A percentile compares a stretch with the other conserved stretches of the same genome.
These are phyloP conservation scores for Phoeniculus purpureus DNA, from an alignment of 2,797 vertebrate species.

Conservation along the genomic window DNA sequence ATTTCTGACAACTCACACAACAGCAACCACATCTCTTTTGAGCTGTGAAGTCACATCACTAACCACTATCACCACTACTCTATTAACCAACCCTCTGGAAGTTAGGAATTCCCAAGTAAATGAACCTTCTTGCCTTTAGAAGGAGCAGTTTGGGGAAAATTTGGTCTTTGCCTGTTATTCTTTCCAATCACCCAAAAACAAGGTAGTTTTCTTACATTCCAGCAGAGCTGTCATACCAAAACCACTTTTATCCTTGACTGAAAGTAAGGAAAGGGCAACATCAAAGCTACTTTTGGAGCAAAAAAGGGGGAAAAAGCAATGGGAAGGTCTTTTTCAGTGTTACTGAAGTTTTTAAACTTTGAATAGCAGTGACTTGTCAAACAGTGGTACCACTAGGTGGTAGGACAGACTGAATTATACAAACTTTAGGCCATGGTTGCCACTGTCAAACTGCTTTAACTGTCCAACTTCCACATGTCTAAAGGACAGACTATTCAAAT, in stretches of 20 bases:
- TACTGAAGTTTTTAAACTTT: not conserved
- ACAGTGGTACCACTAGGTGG: accelerated
- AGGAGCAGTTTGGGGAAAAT: not conserved
- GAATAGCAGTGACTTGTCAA: not conserved
- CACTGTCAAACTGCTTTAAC: not conserved
- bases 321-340: not conserved
- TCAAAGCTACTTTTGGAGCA: not conserved
- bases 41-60: not conserved
- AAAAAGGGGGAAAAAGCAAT: not conserved
- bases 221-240: not conserved
- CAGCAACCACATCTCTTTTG: not conserved
- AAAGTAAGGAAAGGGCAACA: not conserved
- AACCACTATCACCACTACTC: not conserved
- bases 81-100: not conserved
- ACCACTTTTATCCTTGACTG: not conserved
- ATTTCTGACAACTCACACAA: not conserved
- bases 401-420: not conserved
- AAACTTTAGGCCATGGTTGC: not conserved
- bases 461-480: not conserved
- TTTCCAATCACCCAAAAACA: not conserved
- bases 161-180: not conserved
- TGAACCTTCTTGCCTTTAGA: not conserved
- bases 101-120: not conserved
- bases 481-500: not conserved
- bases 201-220: not conserved